phyloP scores from a whole-genome alignment of 2,113 vertebrate genomes.

The Gallinago undulata region DNA sequence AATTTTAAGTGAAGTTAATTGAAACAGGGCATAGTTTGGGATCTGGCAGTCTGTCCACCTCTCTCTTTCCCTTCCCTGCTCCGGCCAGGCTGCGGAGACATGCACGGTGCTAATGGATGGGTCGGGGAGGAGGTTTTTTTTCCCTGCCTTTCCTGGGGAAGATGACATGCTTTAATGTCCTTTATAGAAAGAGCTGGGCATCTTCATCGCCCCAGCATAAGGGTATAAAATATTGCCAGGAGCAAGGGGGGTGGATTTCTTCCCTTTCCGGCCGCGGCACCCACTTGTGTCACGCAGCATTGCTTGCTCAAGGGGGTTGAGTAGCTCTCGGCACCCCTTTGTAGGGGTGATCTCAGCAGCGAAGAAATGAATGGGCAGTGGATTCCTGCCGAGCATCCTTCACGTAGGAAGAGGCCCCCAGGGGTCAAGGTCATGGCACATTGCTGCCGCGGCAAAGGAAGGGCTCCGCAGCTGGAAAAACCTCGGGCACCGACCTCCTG shows the following conservation, averaged over 20 bases:
- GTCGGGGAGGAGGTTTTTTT: neutral
- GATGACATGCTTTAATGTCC: rapidly evolving
- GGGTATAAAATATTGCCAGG: rapidly evolving
- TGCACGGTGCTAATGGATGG: rapidly evolving
- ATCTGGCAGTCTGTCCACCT: neutral
- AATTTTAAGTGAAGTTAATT: constrained; percentile 44
- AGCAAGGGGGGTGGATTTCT: neutral
- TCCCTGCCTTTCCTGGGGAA: neutral
- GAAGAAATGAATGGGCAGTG: neutral
- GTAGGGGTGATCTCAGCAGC: neutral
- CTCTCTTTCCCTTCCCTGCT: neutral
- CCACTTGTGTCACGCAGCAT: neutral
- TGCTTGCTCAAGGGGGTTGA: neutral
- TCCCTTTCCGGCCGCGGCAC: neutral
- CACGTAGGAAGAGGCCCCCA: neutral
- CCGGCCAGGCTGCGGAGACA: rapidly evolving
- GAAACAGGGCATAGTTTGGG: neutral
- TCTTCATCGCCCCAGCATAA: neutral
- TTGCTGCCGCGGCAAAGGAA: rapidly evolving
- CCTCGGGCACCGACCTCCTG: neutral
- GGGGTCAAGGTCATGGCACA: neutral
- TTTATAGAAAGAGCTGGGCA: neutral
- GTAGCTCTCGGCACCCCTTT: neutral
- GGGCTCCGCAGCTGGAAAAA: neutral
- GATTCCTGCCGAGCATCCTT: neutral